Conservation (phyloP, 2,888 invertebrate genomes). For the Archips xylosteana region DNA sequence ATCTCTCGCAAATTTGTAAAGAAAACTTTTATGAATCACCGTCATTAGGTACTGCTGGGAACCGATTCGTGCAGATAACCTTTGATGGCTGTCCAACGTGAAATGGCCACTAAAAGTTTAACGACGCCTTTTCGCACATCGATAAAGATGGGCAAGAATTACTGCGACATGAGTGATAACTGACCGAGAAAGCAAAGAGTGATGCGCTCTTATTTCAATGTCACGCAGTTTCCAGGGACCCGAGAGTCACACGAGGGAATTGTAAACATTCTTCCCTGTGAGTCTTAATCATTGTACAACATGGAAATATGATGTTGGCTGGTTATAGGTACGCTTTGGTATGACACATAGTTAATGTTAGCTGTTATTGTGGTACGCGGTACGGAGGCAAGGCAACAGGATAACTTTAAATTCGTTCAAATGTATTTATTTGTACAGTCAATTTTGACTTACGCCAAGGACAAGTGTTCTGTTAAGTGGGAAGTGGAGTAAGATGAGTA, state of each 20-base stretch:
- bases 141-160: constrained; percentile 27
- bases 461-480: too few species aligned
- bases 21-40: background rate
- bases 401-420: background rate
- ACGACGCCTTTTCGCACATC: constrained; percentile 21
- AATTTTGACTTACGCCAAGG: background rate
- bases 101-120: constrained; percentile 63
- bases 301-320: background rate
- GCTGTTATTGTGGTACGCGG: background rate
- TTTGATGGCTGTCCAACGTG: constrained; percentile 55
- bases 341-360: background rate
- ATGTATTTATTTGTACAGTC: background rate
- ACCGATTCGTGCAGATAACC: constrained; percentile 29
- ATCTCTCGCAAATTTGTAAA: background rate
- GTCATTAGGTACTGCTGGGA: constrained; percentile 5
- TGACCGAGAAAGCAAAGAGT: constrained; percentile 37
- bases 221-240: constrained; percentile 31
- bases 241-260: constrained; percentile 36
- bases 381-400: background rate
- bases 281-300: constrained; percentile 10
- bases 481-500: too few species aligned
- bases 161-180: constrained; percentile 35
- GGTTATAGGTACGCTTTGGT: background rate
- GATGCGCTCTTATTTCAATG: constrained; percentile 39
- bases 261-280: constrained; percentile 22